Conservation (phyloP, 2,888 invertebrate species). For the Gonocerus acuteangulatus region DNA sequence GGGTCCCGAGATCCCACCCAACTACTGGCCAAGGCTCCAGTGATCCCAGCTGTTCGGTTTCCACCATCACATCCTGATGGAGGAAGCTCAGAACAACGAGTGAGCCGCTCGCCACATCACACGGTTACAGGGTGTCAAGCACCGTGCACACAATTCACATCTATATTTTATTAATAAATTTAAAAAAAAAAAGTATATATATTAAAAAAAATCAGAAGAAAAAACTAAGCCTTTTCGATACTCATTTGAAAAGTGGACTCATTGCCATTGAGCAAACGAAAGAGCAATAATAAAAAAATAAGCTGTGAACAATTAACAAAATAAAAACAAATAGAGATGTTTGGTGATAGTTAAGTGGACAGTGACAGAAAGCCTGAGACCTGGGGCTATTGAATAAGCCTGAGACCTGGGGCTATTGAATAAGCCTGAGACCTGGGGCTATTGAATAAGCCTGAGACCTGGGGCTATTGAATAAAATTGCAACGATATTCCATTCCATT, state of each 20-base stretch:
- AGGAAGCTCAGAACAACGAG: slow-evolving; percentile 34
- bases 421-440: neutral
- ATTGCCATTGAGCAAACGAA: neutral
- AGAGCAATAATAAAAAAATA: slow-evolving; percentile 11
- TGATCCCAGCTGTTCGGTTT: slow-evolving; percentile 88
- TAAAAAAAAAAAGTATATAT: neutral
- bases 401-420: neutral
- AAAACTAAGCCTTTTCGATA: too few species aligned
- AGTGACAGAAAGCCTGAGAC: neutral
- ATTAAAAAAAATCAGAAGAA: neutral
- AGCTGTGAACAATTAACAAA: slow-evolving; percentile 4
- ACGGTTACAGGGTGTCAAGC: slow-evolving; percentile 18
- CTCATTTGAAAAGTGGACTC: neutral
- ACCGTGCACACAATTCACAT: slow-evolving; percentile 7
- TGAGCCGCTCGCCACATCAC: neutral
- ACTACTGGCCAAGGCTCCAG: slow-evolving; percentile 88
- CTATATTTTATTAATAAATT: slow-evolving; percentile 14
- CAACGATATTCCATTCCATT: slow-evolving; percentile 1
- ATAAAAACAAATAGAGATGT: neutral
- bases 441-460: neutral
- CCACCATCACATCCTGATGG: slow-evolving; percentile 63
- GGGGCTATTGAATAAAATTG: neutral
- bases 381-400: neutral
- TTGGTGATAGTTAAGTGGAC: neutral
- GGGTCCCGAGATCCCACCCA: slow-evolving; percentile 56